phyloP scores from a whole-genome alignment of 2,888 invertebrate species.

The Pasiphila rectangulata region DNA sequence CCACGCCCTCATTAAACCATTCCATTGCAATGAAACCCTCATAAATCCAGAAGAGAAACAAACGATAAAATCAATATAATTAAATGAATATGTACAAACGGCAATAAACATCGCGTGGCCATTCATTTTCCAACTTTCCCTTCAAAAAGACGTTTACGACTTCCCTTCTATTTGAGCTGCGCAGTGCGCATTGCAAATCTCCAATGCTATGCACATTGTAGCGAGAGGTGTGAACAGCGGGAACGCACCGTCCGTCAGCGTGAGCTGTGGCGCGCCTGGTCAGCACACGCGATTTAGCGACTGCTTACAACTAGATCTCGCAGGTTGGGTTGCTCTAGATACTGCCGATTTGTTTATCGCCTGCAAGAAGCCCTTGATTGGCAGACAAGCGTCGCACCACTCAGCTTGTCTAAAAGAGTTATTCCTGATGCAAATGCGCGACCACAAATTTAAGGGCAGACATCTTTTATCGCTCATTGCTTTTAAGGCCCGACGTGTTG shows the following conservation, averaged over 20 bases:
- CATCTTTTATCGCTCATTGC: slow-evolving; percentile 15
- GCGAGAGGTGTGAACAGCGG: slow-evolving; percentile 38
- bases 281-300: no score
- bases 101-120: slow-evolving; percentile 34
- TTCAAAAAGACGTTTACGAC: slow-evolving; percentile 40
- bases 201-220: slow-evolving; percentile 41
- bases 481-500: slow-evolving; percentile 13
- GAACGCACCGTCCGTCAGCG: slow-evolving; percentile 16
- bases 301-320: slow-evolving; percentile 16
- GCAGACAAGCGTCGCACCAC: slow-evolving; percentile 27
- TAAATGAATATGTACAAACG: slow-evolving; percentile 31
- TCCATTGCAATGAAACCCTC: slow-evolving; percentile 11
- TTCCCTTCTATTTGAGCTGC: slow-evolving; percentile 42
- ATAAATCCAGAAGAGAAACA: slow-evolving; percentile 20
- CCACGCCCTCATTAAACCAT: slow-evolving; percentile 9
- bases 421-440: slow-evolving; percentile 26
- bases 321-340: slow-evolving; percentile 29
- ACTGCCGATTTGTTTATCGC: slow-evolving; percentile 27
- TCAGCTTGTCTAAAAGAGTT: slow-evolving; percentile 27
- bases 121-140: slow-evolving; percentile 48
- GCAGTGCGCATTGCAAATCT: slow-evolving; percentile 46
- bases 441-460: slow-evolving; percentile 16
- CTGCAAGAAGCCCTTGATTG: slow-evolving; percentile 27
- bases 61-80: slow-evolving; percentile 29
- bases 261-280: slow-evolving; percentile 13